These are phyloP conservation scores for Brachionus paranguensis DNA, from an alignment of 1,140 invertebrate genomes.

Conservation along the genomic window DNA sequence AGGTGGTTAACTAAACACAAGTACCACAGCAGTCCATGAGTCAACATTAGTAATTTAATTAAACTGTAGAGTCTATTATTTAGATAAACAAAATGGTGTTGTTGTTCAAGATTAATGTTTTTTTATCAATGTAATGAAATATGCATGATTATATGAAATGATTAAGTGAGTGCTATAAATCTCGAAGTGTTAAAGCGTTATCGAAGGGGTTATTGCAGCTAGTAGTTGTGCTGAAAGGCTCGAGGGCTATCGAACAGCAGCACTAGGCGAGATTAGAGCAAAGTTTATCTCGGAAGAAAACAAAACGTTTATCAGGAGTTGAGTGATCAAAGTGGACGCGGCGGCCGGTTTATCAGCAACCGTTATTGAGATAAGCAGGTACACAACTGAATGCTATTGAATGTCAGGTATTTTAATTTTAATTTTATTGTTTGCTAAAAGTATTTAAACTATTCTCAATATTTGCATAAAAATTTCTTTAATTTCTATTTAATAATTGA, in stretches of 20 bases:
- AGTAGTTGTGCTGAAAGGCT: background rate
- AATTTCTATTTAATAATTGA: background rate
- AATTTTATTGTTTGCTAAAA: background rate
- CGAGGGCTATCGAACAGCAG: background rate
- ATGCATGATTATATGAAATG: background rate
- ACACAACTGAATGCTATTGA: background rate
- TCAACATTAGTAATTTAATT: background rate
- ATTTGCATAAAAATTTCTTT: slow-evolving; percentile 31
- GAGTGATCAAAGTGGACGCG: background rate
- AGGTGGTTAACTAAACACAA: background rate
- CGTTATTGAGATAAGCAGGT: slow-evolving; percentile 20
- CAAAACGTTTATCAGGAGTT: slow-evolving; percentile 7
- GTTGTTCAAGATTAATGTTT: background rate
- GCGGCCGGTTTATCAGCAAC: background rate
- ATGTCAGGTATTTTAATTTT: slow-evolving; percentile 24
- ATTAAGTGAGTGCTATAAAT: slow-evolving; percentile 17
- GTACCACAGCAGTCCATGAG: background rate
- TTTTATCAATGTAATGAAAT: background rate
- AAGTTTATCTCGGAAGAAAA: background rate
- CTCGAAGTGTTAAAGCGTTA: slow-evolving; percentile 1
- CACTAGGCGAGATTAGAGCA: background rate
- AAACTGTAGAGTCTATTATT: background rate
- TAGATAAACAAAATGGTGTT: background rate
- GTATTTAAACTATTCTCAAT: slow-evolving; percentile 31
- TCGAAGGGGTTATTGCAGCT: background rate